A percentile compares a stretch with the other conserved stretches of the same genome.
Evolutionary conservation across 2,888 invertebrate species (phyloP).

Genomic region (Zhuqinia jingwanae): DNA sequence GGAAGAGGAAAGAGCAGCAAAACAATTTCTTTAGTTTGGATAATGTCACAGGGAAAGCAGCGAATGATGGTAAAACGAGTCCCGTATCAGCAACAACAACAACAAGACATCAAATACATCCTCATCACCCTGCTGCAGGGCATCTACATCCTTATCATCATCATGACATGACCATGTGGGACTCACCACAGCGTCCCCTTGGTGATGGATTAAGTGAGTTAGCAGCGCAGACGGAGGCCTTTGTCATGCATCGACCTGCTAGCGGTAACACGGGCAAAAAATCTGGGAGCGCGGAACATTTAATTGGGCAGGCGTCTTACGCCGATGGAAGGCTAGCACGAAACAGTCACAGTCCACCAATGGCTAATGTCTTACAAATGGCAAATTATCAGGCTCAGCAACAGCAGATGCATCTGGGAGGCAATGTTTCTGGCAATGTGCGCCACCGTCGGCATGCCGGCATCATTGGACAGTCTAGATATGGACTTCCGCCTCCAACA

Average conservation of each 20-base stretch:
- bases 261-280: slow-evolving; percentile 40
- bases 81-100: not conserved
- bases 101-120: slow-evolving; percentile 32
- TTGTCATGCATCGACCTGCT: slow-evolving; percentile 72
- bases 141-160: slow-evolving; percentile 45
- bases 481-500: slow-evolving; percentile 25
- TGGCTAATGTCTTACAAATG: slow-evolving; percentile 63
- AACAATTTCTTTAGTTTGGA: slow-evolving; percentile 19
- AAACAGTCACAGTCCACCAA: slow-evolving; percentile 64
- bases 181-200: slow-evolving; percentile 72
- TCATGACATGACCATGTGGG: slow-evolving; percentile 74
- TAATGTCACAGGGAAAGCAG: not conserved
- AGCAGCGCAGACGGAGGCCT: slow-evolving; percentile 76
- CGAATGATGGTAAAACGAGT: slow-evolving; percentile 37
- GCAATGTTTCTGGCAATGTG: not conserved
- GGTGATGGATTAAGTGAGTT: slow-evolving; percentile 77
- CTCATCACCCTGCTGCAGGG: not conserved
- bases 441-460: slow-evolving; percentile 69
- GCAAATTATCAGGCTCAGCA: slow-evolving; percentile 61
- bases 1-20: slow-evolving; percentile 67
- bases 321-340: slow-evolving; percentile 25
- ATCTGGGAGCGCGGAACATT: slow-evolving; percentile 57
- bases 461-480: slow-evolving; percentile 77
- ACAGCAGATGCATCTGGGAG: slow-evolving; percentile 25
- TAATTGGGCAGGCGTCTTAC: slow-evolving; percentile 20